Conservation (phyloP, 2,113 vertebrate species). For the Hiodon tergisus region DNA sequence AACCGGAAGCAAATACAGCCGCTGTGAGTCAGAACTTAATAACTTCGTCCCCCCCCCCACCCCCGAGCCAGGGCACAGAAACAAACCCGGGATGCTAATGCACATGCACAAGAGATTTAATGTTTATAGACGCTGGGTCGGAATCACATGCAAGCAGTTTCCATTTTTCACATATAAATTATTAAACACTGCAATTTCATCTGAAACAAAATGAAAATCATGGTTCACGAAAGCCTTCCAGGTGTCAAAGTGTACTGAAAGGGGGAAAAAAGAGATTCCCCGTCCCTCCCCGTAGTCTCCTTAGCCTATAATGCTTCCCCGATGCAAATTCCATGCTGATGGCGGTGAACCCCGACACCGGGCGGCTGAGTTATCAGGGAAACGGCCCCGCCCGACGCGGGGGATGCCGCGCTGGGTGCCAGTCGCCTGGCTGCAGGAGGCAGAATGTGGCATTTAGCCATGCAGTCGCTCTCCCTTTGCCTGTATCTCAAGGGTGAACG, state of each 20-base stretch:
- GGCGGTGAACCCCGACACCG: neutral
- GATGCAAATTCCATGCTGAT: conserved; percentile 4
- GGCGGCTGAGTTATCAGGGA: neutral
- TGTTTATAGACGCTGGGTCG: conserved; percentile 12
- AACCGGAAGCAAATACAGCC: conserved; percentile 53
- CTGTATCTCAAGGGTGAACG: conserved; percentile 33
- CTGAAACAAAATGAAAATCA: conserved; percentile 26
- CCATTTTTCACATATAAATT: conserved; percentile 32
- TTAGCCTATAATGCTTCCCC: neutral
- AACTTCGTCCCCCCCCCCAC: neutral
- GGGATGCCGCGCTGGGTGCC: neutral
- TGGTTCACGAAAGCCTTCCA: conserved; percentile 17
- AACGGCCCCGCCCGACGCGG: neutral
- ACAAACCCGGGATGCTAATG: conserved; percentile 24
- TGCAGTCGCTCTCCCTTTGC: conserved; percentile 27
- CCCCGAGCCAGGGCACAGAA: conserved; percentile 12
- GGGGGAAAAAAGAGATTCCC: conserved; percentile 6
- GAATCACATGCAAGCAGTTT: conserved; percentile 29
- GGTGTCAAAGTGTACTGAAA: neutral
- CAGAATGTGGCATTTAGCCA: conserved; percentile 21
- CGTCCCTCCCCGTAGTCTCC: neutral
- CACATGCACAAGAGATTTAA: neutral
- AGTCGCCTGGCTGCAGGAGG: neutral
- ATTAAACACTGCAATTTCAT: conserved; percentile 40
- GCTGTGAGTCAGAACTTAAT: conserved; percentile 40